Evolutionary conservation across 2,888 invertebrate species (phyloP).

Genomic region (Rhimphoctona megacephalus): DNA sequence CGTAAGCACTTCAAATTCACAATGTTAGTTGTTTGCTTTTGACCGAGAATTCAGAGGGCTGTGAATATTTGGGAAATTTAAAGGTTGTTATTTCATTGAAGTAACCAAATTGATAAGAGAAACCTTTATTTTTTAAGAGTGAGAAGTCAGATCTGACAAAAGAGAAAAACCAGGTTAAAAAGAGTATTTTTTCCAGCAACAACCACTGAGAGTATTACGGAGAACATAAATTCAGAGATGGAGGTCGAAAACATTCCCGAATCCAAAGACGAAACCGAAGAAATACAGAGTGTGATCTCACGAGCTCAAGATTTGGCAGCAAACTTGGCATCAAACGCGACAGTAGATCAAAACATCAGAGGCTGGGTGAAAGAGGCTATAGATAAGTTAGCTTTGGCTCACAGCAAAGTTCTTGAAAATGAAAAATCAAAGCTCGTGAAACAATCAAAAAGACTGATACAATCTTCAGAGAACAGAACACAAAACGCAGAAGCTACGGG

Average conservation of each 20-base stretch:
- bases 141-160: slow-evolving; percentile 62
- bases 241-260: slow-evolving; percentile 14
- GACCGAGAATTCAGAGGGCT: slow-evolving; percentile 47
- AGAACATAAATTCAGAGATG: slow-evolving; percentile 14
- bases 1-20: slow-evolving; percentile 23
- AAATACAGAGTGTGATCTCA: slow-evolving; percentile 48
- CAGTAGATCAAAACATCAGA: slow-evolving; percentile 36
- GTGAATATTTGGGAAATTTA: slow-evolving; percentile 25
- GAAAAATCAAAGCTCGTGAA: slow-evolving; percentile 12
- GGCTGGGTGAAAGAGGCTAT: slow-evolving; percentile 38
- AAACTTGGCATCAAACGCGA: slow-evolving; percentile 43
- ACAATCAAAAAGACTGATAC: slow-evolving; percentile 1
- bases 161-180: slow-evolving; percentile 52
- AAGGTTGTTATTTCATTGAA: slow-evolving; percentile 21
- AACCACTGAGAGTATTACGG: background rate
- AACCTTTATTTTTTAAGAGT: slow-evolving; percentile 47
- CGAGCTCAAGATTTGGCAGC: slow-evolving; percentile 50
- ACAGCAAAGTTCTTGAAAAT: slow-evolving; percentile 24
- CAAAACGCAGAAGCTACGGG: slow-evolving; percentile 16
- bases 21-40: slow-evolving; percentile 28
- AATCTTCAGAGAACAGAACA: slow-evolving; percentile 25
- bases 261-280: slow-evolving; percentile 34
- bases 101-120: slow-evolving; percentile 16
- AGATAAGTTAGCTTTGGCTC: slow-evolving; percentile 29
- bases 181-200: slow-evolving; percentile 32